These are phyloP conservation scores for Pocillopora grandis DNA, from an alignment of 92 coral and sea anemone species.

Conservation along the genomic window DNA sequence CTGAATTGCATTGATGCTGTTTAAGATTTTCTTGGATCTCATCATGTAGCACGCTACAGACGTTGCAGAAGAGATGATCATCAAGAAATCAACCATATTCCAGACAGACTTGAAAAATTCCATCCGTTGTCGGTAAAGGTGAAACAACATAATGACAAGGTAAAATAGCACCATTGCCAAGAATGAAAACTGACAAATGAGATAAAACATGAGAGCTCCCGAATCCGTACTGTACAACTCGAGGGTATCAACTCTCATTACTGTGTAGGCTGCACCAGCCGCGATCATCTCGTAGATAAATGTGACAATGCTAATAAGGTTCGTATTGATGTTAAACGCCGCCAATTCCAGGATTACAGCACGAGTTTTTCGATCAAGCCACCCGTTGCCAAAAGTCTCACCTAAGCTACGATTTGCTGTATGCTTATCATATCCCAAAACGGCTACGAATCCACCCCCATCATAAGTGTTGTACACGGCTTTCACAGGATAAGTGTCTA, in stretches of 20 bases:
- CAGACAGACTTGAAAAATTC: neutral
- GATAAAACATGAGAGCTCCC: conserved; percentile 36
- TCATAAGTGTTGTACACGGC: conserved; percentile 19
- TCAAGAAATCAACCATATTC: conserved; percentile 42
- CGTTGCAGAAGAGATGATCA: conserved; percentile 26
- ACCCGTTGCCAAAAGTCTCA: conserved; percentile 18
- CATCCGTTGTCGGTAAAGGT: conserved; percentile 28
- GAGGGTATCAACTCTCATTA: conserved; percentile 40
- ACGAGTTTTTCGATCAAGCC: conserved; percentile 55
- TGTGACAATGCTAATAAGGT: conserved; percentile 25
- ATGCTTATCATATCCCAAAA: conserved; percentile 37
- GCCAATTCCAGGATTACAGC: conserved; percentile 45
- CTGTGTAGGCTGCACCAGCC: conserved; percentile 28
- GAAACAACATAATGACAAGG: conserved; percentile 29
- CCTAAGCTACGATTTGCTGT: conserved; percentile 24
- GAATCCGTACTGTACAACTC: conserved; percentile 40
- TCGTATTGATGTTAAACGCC: conserved; percentile 44
- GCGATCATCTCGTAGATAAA: conserved; percentile 50
- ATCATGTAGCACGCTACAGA: conserved; percentile 37
- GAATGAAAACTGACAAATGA: conserved; percentile 46
- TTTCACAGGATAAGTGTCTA: neutral
- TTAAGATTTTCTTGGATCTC: conserved; percentile 25
- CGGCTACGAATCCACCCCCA: conserved; percentile 46
- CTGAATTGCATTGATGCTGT: conserved; percentile 21
- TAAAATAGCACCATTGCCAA: conserved; percentile 41